These are phyloP conservation scores for Azorinus chamasolen DNA, from an alignment of 2,888 invertebrate genomes.

Conservation along the genomic window DNA sequence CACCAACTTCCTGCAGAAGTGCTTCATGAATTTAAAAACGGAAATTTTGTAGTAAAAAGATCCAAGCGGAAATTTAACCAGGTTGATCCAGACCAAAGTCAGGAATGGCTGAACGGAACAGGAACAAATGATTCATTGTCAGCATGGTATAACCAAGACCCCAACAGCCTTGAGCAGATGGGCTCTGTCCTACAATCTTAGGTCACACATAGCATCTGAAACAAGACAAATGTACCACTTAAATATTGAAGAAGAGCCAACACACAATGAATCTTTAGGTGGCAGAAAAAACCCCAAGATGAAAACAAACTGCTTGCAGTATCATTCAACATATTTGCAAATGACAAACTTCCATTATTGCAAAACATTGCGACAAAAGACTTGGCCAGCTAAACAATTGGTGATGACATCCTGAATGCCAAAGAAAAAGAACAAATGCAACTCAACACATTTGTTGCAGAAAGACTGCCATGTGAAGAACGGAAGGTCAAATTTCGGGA, in stretches of 20 bases:
- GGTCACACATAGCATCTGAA: neutral
- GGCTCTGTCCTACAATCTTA: slow-evolving; percentile 11
- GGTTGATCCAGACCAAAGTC: neutral
- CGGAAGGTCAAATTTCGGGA: neutral
- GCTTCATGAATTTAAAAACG: slow-evolving; percentile 3
- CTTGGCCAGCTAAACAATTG: neutral
- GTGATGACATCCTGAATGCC: neutral
- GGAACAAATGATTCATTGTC: neutral
- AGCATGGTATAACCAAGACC: neutral
- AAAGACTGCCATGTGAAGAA: slow-evolving; percentile 1
- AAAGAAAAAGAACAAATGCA: slow-evolving; percentile 1
- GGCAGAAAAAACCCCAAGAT: neutral
- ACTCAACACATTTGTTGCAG: neutral
- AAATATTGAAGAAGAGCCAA: neutral
- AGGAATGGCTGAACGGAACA: too few species aligned
- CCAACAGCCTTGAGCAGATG: neutral
- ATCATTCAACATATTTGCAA: neutral
- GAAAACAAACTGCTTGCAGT: neutral
- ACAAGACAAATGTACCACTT: neutral
- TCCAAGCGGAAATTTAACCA: neutral
- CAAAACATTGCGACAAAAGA: slow-evolving; percentile 1
- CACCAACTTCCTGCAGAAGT: neutral
- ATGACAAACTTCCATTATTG: neutral
- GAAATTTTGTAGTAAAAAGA: slow-evolving; percentile 3
- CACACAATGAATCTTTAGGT: neutral